Base-by-base conservation (phyloP, 2,797 vertebrate genomes). In the Sciaenops ocellatus region DNA sequence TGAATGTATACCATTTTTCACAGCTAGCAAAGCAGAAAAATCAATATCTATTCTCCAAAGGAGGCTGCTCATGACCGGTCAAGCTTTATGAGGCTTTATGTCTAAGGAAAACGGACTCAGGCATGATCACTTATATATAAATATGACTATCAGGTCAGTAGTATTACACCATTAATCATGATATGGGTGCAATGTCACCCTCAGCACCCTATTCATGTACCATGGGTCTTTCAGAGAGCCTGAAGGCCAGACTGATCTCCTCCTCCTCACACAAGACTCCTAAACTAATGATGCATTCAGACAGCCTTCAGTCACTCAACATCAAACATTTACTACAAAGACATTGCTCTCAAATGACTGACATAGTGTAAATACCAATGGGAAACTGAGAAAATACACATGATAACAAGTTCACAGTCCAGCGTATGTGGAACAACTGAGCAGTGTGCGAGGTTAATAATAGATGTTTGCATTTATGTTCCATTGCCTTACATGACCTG, bases 1-100 rank as follows among this genome's bases (percentile, higher is more conserved):
- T 62, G 18, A 13, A 28, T 41, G 5, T 13, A 10, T 24, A 24
- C 8, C n/a, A 47, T 30, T 68, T 46, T 74, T 76, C 15, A 55
- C 47, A 61, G 63, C 18, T 26, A 68, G 42, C 22, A 20, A 42
- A 56, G 34, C 42, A 75, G 57, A 65, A 42, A 82, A 46, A 76
- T 73, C 68, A 1, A 42, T 63, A 9, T 15, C 10, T 20, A 6
- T 30, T 73, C 30, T 34, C 3, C n/a, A 66, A n/a, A 30, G n/a
- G 18, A 61, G 20, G 30, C 24, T 51, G n/a, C 24, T 65, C 15
- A 24, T 16, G 20, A 9, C 2, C 6, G 0, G 18, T 64, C 26
- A 50, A 11, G 8, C 62, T 24, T 51, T 26, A 18, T 1, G 16
- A 24, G 24, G 30, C 28, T 20, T 42, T 57, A n/a, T 65, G 51